Conservation (phyloP, 2,113 vertebrate genomes). For the Mus pahari region DNA sequence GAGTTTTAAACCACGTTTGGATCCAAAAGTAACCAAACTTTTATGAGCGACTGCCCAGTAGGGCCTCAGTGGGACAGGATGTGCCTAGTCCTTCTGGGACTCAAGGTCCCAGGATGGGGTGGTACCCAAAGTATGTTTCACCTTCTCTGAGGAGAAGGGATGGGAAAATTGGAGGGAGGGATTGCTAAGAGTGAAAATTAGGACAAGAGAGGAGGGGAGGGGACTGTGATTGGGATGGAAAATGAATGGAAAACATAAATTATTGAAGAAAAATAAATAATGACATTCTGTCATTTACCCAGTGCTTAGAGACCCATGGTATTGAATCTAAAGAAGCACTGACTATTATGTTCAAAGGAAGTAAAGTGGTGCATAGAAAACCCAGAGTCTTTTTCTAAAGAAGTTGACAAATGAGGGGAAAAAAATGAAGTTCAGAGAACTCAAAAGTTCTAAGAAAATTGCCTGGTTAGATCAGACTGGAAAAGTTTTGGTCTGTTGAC, state of each 20-base stretch:
- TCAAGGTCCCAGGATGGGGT: no score
- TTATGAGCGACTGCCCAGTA: background rate
- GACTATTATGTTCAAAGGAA: background rate
- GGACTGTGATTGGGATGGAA: no score
- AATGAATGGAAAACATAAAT: no score
- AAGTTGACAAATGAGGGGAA: background rate
- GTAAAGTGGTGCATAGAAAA: background rate
- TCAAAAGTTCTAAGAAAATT: background rate
- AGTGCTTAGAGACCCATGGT: background rate
- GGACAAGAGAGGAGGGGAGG: no score
- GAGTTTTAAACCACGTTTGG: background rate
- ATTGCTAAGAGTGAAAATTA: no score
- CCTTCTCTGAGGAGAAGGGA: no score
- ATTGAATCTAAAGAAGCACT: background rate
- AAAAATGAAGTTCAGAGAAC: background rate
- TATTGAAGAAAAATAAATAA: no score
- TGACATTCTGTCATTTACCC: fast-evolving
- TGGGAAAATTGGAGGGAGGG: no score
- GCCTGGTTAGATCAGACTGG: background rate
- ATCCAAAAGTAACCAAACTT: background rate
- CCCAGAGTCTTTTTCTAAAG: background rate
- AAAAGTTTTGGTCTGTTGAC: background rate
- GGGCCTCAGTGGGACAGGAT: no score
- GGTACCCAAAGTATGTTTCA: no score
- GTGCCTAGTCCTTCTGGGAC: no score